Evolutionary conservation across 2,888 invertebrate genomes (phyloP), one percentile per base, ranked within the genome.

Genomic region (Caenorhabditis wallacei): DNA sequence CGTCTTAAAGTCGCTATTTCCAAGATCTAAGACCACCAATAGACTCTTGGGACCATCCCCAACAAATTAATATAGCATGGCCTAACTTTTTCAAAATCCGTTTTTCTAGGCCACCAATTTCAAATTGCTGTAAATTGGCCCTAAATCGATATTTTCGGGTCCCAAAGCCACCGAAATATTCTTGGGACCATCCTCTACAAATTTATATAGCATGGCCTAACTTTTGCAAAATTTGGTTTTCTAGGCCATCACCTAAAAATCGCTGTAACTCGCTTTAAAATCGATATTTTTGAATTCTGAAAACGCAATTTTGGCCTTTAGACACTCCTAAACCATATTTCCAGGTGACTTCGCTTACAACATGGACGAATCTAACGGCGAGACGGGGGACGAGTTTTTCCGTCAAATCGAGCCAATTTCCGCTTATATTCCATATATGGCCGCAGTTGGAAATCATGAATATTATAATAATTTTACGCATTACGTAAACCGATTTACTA

Each of bases 261-360:
- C 30, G 3, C 30, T 30, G 30, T 30, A 30, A 30, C 30, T 30
- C 4, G 30, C 4, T 8, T 30, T 8, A 56, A 57, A 53, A 22
- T 22, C 10, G 13, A 46, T 13, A 22, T 46, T 40, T 40, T 24
- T 30, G 18, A 37, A 2, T 59, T 18, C 22, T 18, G 20, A 18
- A 11, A 11, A 16, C 26, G 8, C 35, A 16, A 57, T 35, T 8
- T 30, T 30, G 8, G 8, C 3, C 30, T n/a, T n/a, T n/a, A n/a
- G n/a, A n/a, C n/a, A n/a, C 30, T 30, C 8, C 30, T 30, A 30
- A 30, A n/a, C n/a, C n/a, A n/a, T n/a, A n/a, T 56, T 0, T n/a
- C n/a, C 56, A 91, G 97, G 97, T 0, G 97, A 97, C 94, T 96
- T 97, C 93, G 97, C 97, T 0, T 97, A 97, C 93, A 96, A 97